Evolutionary conservation across 37 sponge, comb jelly and placozoan species (phyloP).

Genomic region (Dysidea cf. avara): DNA sequence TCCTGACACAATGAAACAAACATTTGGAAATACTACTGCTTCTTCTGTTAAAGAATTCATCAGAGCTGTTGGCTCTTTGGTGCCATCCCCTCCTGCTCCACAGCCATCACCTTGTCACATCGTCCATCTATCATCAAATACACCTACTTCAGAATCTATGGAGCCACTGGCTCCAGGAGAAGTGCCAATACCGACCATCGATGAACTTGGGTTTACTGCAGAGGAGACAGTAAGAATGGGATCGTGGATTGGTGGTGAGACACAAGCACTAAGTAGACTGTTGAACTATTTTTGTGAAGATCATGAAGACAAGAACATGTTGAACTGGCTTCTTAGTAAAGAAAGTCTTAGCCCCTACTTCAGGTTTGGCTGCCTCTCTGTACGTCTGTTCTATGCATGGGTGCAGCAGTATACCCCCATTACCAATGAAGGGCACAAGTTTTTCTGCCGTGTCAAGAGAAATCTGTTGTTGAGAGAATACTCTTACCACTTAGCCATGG

Average conservation of each 20-base stretch:
- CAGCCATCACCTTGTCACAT: too few species aligned
- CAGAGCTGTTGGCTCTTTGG: conserved; percentile 18
- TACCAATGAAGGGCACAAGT: conserved; percentile 43
- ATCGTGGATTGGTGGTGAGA: conserved; percentile 76
- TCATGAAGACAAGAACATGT: conserved; percentile 35
- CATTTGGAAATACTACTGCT: conserved; percentile 44
- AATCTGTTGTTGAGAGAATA: conserved; percentile 76
- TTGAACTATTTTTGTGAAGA: conserved; percentile 55
- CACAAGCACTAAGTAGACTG: conserved; percentile 63
- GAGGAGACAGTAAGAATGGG: conserved; percentile 55
- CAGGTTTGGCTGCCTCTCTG: conserved; percentile 83
- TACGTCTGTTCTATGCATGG: conserved; percentile 70
- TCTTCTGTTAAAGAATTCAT: conserved; percentile 58
- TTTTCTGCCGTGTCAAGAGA: conserved; percentile 55
- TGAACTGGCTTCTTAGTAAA: conserved; percentile 53
- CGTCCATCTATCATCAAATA: too few species aligned
- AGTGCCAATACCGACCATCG: conserved; percentile 38
- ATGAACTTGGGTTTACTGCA: conserved; percentile 33
- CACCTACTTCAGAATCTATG: too few species aligned
- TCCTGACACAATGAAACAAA: conserved; percentile 37
- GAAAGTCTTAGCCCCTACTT: conserved; percentile 81
- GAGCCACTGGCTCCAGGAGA: conserved; percentile 13
- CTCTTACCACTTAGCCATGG: conserved; percentile 59
- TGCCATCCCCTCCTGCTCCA: conserved; percentile 65
- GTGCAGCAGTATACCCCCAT: conserved; percentile 55